Evolutionary conservation across 2,113 vertebrate species (phyloP), one percentile per base, ranked within the genome.

Genomic region (Pluvianellus socialis): DNA sequence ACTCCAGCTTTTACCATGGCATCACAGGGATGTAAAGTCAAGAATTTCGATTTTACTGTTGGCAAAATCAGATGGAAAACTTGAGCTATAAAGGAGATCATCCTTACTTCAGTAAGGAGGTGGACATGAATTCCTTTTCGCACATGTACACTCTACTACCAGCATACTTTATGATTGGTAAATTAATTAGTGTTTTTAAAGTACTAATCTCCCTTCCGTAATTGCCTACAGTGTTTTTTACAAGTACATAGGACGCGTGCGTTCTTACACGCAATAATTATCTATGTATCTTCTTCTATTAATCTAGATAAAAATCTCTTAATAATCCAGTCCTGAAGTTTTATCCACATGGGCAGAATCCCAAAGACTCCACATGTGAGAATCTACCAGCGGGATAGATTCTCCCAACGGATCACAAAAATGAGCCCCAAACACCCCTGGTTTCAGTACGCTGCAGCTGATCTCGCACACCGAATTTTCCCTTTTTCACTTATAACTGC

Each of bases 1-100:
- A 1, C 7, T 56, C 27, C 24, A 27, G 50, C 32, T 66, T 74
- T 65, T 53, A 32, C 23, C 28, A 4, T 0, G 0, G 38, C 26
- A 71, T 72, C 58, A 7, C 1, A 44, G 67, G 1, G 4, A 12
- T 2, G 13, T 7, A 21, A 15, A 68, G 59, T 3, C 28, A 22
- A 12, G 1, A 52, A 5, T n/a, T 79, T 49, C 30, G 1, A 7
- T 30, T 87, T 59, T 74, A 53, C 30, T 38, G 12, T 22, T 1
- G 0, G 70, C 28, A 47, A 59, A 80, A 84, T 38, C 55, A 47
- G 65, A 79, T 5, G 47, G 63, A 63, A 76, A 91, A 87, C 9
- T 4, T 9, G 35, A 89, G 56, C 33, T 50, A 3, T 5, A 26
- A 49, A 50, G 62, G 30, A 86, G 44, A n/a, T 2, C 0, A 7